A percentile compares a stretch with the other conserved stretches of the same genome.
Evolutionary conservation across 1,140 invertebrate genomes (phyloP).

Genomic region (Colletes gigas): DNA sequence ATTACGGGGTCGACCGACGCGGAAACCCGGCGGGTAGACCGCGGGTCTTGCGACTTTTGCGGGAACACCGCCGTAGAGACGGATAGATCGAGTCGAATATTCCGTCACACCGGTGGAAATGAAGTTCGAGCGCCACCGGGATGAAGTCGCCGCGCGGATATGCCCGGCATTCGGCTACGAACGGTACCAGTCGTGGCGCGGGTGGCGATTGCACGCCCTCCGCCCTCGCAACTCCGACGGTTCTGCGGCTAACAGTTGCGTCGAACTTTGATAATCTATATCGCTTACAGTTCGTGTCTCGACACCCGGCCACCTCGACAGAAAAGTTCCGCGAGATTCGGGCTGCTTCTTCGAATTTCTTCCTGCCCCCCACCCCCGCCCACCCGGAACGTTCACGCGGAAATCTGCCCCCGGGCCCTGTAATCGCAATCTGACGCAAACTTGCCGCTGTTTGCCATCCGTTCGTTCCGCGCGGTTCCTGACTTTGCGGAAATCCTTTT

Average conservation of each 20-base stretch:
- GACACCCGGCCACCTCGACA: constrained; percentile 69
- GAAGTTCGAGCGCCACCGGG: constrained; percentile 38
- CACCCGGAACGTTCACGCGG: constrained; percentile 22
- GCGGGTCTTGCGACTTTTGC: constrained; percentile 13
- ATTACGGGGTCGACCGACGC: constrained; percentile 5
- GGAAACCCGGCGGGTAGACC: not conserved
- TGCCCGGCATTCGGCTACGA: constrained; percentile 5
- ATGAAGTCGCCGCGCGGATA: constrained; percentile 19
- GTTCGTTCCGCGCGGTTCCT: too few species aligned
- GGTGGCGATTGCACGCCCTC: constrained; percentile 38
- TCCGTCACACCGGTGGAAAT: constrained; percentile 26
- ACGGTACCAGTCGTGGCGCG: constrained; percentile 1
- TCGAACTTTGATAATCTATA: constrained; percentile 75
- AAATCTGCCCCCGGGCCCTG: constrained; percentile 23
- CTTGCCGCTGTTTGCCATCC: not conserved
- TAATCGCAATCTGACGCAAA: constrained; percentile 27
- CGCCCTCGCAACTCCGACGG: constrained; percentile 49
- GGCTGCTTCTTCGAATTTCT: constrained; percentile 37
- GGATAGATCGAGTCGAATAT: not conserved
- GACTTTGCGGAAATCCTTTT: too few species aligned
- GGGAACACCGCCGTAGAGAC: not conserved
- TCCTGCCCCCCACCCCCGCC: not conserved
- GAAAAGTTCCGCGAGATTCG: constrained; percentile 55
- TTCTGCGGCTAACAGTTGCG: constrained; percentile 71
- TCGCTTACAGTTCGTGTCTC: constrained; percentile 70